Evolutionary conservation across 2,797 vertebrate genomes (phyloP), one percentile per base, ranked within the genome.

Genomic region (Loriculus beryllinus): DNA sequence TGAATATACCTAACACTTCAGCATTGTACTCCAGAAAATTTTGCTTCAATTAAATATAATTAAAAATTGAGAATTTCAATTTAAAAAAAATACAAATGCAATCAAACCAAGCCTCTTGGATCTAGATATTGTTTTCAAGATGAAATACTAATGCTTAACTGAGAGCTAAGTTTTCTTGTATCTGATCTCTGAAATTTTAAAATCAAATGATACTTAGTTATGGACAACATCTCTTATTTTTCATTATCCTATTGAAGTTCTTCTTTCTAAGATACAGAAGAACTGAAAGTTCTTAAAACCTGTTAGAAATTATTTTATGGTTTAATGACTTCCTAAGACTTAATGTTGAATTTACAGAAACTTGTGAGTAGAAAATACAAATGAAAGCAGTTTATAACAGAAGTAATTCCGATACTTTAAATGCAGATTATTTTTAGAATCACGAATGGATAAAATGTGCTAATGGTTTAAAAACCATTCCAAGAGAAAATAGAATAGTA

Each of bases 91-190:
- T 8, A 80, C 7, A 40, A 68, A 86, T 9, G 0, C 40, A 37
- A 45, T 7, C 3, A 70, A 54, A 47, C 3, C 1, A 40, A 42
- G 37, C 2, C 3, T 1, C 7, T n/a, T 42, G 6, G 3, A 49
- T 4, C 1, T 16, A 23, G 4, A 22, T 28, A 65, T 81, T 75
- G 48, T 35, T 76, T 56, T 60, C 37, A 68, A 48, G 12, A 1
- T 35, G 3, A 82, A 33, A 4, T 68, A 37, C 8, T 45, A 2
- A 7, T 45, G 2, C 7, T 42, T 83, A 45, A 29, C 5, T 67
- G 42, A 67, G 14, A 77, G n/a, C 4, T 70, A 37, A 0, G 22
- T 18, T 28, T 5, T 74, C 14, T 60, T 69, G 4, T 45, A 3
- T 64, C 40, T n/a, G 57, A 71, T 56, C 6, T 28, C 12, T 39